phyloP scores from a whole-genome alignment of 2,888 invertebrate species.

The Calameuta filiformis region DNA sequence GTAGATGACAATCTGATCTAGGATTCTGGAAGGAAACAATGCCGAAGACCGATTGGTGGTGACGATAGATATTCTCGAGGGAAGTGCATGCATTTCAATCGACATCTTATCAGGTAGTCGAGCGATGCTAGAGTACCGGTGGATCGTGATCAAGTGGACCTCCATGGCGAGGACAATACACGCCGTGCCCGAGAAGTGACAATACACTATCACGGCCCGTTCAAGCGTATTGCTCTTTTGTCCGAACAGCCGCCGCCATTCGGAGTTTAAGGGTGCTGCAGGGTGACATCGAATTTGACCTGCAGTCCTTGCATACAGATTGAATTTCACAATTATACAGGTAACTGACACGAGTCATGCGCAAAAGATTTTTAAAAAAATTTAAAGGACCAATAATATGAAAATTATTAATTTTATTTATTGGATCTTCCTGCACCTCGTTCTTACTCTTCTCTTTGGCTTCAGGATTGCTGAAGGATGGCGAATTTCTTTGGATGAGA shows the following conservation, averaged over 20 bases:
- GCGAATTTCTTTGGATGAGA: neutral
- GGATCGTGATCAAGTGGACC: constrained; percentile 67
- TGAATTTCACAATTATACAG: neutral
- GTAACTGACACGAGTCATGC: neutral
- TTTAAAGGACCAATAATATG: neutral
- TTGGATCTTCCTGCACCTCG: neutral
- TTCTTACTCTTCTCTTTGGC: neutral
- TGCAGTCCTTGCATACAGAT: neutral
- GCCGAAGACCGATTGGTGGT: constrained; percentile 22
- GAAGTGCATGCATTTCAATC: constrained; percentile 65
- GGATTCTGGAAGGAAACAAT: constrained; percentile 45
- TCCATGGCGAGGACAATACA: constrained; percentile 64
- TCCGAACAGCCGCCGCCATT: constrained; percentile 43
- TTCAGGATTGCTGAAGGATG: neutral
- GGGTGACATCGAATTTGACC: neutral
- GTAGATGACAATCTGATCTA: constrained; percentile 19
- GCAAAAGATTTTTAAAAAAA: neutral
- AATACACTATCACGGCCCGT: constrained; percentile 53
- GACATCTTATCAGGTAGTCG: constrained; percentile 63
- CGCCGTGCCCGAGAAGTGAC: constrained; percentile 55
- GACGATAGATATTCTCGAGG: constrained; percentile 15
- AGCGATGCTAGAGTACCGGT: constrained; percentile 54
- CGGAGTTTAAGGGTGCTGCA: constrained; percentile 25
- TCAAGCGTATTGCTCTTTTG: constrained; percentile 63
- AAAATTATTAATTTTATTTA: neutral